Evolutionary conservation across 2,888 invertebrate genomes (phyloP), one percentile per base, ranked within the genome.

Genomic region (Cabera pusaria): DNA sequence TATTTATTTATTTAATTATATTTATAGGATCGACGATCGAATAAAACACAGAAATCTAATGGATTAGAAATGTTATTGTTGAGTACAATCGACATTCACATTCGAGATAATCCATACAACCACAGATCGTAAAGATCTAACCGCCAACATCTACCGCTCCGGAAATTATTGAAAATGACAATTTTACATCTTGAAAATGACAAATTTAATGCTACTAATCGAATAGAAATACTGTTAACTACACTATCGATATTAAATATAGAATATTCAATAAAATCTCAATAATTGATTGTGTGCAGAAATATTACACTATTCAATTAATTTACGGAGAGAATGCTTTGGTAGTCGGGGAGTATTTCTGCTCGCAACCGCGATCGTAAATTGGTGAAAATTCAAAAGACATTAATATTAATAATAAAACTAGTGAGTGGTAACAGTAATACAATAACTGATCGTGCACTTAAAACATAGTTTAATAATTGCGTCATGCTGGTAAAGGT

Each of bases 61-160:
- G 87, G 86, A 86, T 87, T 81, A 87, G 86, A 87, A 88, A 83
- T 87, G 82, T 88, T 86, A 83, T 87, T 86, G 77, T 83, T 85
- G 87, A 87, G 76, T 86, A 85, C 85, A 86, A 79, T 85, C 78
- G 75, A 85, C 76, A 79, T 72, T 71, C 69, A 82, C 72, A 64
- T 74, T 67, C 65, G 67, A 79, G 70, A 80, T 69, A 73, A 69
- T 56, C 64, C 71, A 66, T 68, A 54, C 60, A 58, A 60, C 53
- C 61, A 60, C 45, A 59, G 62, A 56, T 52, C 59, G 51, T 35
- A 47, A 42, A 59, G 64, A 59, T 61, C 62, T 49, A 52, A 47
- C 56, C 48, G 44, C 49, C 55, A 56, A 27, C 19, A 27, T 27
- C 44, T 49, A 49, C 57, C 64, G 53, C 51, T 64, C 60, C 67